Evolutionary conservation across 1,140 invertebrate genomes (phyloP).

Genomic region (Nasonia longicornis): DNA sequence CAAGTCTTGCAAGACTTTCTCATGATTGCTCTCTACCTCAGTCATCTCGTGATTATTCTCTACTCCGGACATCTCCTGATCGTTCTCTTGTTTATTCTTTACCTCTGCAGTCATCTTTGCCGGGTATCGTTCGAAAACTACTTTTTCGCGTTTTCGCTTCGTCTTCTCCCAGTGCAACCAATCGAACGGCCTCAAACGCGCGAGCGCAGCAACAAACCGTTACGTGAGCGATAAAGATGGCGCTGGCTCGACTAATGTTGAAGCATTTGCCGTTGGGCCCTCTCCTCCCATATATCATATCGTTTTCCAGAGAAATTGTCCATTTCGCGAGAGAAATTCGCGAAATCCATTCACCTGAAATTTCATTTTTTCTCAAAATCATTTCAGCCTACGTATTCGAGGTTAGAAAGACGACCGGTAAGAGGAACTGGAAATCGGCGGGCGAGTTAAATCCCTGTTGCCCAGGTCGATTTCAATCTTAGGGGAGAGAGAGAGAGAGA

Average conservation of each 20-base stretch:
- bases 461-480: slow-evolving; percentile 20
- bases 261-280: background rate
- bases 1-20: slow-evolving; percentile 30
- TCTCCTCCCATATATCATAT: too few species aligned
- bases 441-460: background rate
- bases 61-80: too few species aligned
- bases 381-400: too few species aligned
- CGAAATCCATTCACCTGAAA: too few species aligned
- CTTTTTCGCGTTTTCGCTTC: slow-evolving; percentile 1
- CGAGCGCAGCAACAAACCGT: background rate
- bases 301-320: too few species aligned
- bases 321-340: too few species aligned
- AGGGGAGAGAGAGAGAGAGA: background rate
- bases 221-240: slow-evolving; percentile 28
- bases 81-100: background rate
- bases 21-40: background rate
- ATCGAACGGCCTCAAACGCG: background rate
- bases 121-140: too few species aligned
- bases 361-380: too few species aligned
- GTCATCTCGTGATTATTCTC: background rate
- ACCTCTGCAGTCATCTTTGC: background rate
- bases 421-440: too few species aligned
- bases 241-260: background rate
- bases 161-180: background rate
- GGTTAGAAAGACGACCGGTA: too few species aligned